These are phyloP conservation scores for Brachionichthys hirsutus DNA, from an alignment of 2,113 vertebrate genomes.

Conservation along the genomic window DNA sequence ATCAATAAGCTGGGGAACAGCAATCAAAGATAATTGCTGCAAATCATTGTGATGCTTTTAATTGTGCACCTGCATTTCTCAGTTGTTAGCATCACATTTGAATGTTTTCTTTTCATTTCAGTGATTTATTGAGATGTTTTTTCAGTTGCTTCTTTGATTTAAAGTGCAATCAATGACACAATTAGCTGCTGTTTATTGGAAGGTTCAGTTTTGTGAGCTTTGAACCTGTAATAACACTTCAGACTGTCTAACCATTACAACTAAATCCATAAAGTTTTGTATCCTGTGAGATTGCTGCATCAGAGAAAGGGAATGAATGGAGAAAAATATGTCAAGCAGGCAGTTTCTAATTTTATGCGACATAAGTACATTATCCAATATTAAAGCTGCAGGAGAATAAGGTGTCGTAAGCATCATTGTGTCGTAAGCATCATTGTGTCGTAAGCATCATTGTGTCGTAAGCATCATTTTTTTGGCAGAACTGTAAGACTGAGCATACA, in stretches of 20 bases:
- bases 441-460: too few species aligned
- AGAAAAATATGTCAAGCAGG: too few species aligned
- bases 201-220: not conserved
- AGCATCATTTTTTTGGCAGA: too few species aligned
- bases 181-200: not conserved
- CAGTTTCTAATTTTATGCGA: too few species aligned
- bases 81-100: conserved; percentile 12
- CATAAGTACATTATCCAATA: too few species aligned
- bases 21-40: conserved; percentile 74
- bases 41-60: conserved; percentile 63
- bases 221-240: not conserved
- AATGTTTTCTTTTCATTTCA: conserved; percentile 6
- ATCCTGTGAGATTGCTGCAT: too few species aligned
- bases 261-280: too few species aligned
- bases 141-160: not conserved
- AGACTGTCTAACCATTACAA: not conserved
- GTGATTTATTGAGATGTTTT: conserved; percentile 13
- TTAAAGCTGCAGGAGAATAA: too few species aligned
- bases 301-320: too few species aligned
- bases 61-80: conserved; percentile 67
- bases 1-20: conserved; percentile 37
- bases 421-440: too few species aligned
- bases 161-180: not conserved
- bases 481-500: too few species aligned
- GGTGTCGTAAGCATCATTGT: too few species aligned